Conservation (phyloP, 2,113 vertebrate species). For the Cheirogaleus medius region DNA sequence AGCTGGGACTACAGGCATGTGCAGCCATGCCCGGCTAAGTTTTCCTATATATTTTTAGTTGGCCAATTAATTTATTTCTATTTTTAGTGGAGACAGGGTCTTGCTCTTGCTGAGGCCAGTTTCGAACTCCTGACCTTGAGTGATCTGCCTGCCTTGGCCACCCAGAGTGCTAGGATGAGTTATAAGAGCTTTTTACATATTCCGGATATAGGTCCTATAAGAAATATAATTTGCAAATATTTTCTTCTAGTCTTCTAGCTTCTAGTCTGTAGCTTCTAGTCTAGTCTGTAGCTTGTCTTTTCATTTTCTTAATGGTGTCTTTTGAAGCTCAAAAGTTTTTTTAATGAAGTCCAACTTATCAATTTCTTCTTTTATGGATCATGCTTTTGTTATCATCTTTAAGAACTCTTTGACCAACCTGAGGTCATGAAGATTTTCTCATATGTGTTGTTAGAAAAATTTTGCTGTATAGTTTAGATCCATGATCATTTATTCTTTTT, state of each 20-base stretch:
- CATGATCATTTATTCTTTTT: not conserved
- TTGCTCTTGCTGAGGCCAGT: no score
- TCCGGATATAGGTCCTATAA: not conserved
- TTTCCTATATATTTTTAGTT: no score
- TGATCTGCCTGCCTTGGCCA: no score
- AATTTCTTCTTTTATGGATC: not conserved
- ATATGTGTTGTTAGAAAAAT: not conserved
- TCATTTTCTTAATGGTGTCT: not conserved
- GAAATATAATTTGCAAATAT: not conserved
- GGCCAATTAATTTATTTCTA: no score
- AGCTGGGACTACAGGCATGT: no score
- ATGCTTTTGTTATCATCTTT: not conserved
- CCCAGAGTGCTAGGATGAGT: no score
- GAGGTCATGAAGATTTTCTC: not conserved
- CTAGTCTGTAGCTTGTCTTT: not conserved
- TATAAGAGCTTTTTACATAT: not conserved
- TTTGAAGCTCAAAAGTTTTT: not conserved
- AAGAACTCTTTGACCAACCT: not conserved
- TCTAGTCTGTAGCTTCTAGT: not conserved
- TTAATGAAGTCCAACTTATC: not conserved
- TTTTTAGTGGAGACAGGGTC: no score
- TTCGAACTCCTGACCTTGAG: no score
- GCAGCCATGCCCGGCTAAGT: no score
- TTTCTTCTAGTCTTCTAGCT: not conserved
- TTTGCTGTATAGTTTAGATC: not conserved